Conservation (phyloP, 2,113 vertebrate genomes). For the Nannobrachium achirus region DNA sequence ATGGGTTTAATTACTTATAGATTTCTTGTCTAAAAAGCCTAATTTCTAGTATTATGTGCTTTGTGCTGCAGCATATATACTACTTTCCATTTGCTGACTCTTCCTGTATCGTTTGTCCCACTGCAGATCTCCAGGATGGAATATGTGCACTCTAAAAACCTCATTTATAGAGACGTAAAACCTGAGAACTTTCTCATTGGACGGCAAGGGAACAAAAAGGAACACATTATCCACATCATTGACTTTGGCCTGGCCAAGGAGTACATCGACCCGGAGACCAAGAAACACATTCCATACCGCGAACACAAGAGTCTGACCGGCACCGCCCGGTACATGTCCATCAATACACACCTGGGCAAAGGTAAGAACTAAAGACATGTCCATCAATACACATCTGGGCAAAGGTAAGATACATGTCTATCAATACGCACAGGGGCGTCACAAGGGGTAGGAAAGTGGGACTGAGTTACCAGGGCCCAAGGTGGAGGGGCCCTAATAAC, state of each 20-base stretch:
- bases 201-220: conserved; percentile 96
- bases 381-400: no score
- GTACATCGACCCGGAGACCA: conserved; percentile 98
- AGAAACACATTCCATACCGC: conserved; percentile 99
- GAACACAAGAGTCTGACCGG: conserved; percentile 99
- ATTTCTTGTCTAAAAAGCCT: not conserved
- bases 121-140: conserved; percentile 96
- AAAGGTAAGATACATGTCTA: no score
- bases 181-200: conserved; percentile 99
- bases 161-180: conserved; percentile 99
- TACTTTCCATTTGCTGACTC: conserved; percentile 2
- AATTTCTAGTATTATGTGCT: not conserved
- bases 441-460: no score
- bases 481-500: no score
- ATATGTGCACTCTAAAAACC: conserved; percentile 98
- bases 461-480: no score
- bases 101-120: conserved; percentile 9
- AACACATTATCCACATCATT: conserved; percentile 98
- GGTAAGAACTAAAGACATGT: no score
- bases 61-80: not conserved
- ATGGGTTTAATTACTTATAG: not conserved
- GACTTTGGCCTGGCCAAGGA: conserved; percentile 99
- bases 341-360: conserved; percentile 99
- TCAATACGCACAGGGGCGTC: no score
- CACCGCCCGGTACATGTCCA: conserved; percentile 98